Evolutionary conservation across 2,113 vertebrate species (phyloP), one percentile per base, ranked within the genome.

Genomic region (Misgurnus anguillicaudatus): DNA sequence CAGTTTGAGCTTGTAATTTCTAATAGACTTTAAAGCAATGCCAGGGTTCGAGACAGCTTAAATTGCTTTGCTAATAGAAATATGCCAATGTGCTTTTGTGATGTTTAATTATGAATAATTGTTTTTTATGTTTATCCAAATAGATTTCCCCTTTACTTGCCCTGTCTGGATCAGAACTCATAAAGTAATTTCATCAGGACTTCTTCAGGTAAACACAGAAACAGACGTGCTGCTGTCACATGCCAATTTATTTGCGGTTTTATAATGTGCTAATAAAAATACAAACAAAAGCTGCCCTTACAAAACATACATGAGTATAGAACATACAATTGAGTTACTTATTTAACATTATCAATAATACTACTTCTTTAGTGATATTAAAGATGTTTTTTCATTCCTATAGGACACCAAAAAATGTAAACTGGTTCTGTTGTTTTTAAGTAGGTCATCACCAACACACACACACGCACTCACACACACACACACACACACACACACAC

Each of bases 31-130:
- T 90, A 89, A 90, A 86, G 63, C 66, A 55, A 78, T 89, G 92
- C 91, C 92, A 93, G 78, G 89, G 89, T 91, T 91, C 82, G 82
- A 85, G 76, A 63, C 79, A 73, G 89, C 87, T 90, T 90, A 87
- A 92, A 90, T 89, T 86, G 84, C 84, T 86, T 78, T 51, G 85
- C 86, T 80, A 76, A 83, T 89, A 89, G 86, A 84, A 88, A 84
- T 87, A 84, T 84, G 90, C 89, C 89, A 88, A 83, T 69, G 87
- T 81, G 82, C 71, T 89, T 91, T 87, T 91, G 87, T 92, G 89
- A 91, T 90, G 90, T 89, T 91, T 91, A 90, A 92, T 93, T 91
- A 92, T 87, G 85, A 91, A 89, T 92, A 92, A 93, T 90, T 89
- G 88, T 92, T 90, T 88, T 88, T 90, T 87, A 91, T 90, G 89